Percentiles rank a stretch among this genome's conserved stretches.
These are phyloP conservation scores for Morpho helenor DNA, from an alignment of 2,888 invertebrate species.

Conservation along the genomic window DNA sequence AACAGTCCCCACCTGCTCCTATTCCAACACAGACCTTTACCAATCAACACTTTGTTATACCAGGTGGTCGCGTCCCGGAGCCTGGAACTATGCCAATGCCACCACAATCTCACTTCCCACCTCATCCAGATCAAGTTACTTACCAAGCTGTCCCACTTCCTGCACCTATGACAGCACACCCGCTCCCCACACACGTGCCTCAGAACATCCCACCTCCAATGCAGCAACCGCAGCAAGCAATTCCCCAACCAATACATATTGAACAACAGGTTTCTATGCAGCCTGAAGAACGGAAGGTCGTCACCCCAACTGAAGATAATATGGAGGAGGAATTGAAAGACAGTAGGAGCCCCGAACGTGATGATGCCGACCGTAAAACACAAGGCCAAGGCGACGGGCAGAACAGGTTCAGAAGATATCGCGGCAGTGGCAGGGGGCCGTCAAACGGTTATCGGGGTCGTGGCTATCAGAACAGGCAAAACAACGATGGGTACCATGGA, in stretches of 20 bases:
- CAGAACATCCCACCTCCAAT: slow-evolving; percentile 31
- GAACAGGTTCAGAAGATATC: slow-evolving; percentile 55
- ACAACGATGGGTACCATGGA: slow-evolving; percentile 53
- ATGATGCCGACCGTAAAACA: slow-evolving; percentile 53
- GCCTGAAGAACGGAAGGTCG: slow-evolving; percentile 34
- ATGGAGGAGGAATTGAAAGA: slow-evolving; percentile 55
- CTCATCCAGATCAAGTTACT: slow-evolving; percentile 75
- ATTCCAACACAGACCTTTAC: slow-evolving; percentile 93
- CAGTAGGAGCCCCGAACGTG: slow-evolving; percentile 55
- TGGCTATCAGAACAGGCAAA: slow-evolving; percentile 51
- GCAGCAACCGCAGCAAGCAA: slow-evolving; percentile 28
- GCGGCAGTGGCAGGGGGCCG: slow-evolving; percentile 55
- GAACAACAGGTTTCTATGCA: slow-evolving; percentile 27
- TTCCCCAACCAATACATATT: slow-evolving; percentile 31
- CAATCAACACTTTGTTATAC: slow-evolving; percentile 86
- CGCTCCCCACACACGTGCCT: slow-evolving; percentile 40
- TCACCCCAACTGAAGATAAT: slow-evolving; percentile 45
- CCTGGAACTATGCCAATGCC: slow-evolving; percentile 78
- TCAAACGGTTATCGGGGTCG: slow-evolving; percentile 68
- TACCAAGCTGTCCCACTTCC: slow-evolving; percentile 61
- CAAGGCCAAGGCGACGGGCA: slow-evolving; percentile 69
- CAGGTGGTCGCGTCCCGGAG: slow-evolving; percentile 68
- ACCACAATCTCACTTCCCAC: slow-evolving; percentile 75
- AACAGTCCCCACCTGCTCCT: slow-evolving; percentile 56
- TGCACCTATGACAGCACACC: slow-evolving; percentile 35